These are phyloP conservation scores for Rachycentron canadum DNA, from an alignment of 2,797 vertebrate genomes.

Conservation along the genomic window DNA sequence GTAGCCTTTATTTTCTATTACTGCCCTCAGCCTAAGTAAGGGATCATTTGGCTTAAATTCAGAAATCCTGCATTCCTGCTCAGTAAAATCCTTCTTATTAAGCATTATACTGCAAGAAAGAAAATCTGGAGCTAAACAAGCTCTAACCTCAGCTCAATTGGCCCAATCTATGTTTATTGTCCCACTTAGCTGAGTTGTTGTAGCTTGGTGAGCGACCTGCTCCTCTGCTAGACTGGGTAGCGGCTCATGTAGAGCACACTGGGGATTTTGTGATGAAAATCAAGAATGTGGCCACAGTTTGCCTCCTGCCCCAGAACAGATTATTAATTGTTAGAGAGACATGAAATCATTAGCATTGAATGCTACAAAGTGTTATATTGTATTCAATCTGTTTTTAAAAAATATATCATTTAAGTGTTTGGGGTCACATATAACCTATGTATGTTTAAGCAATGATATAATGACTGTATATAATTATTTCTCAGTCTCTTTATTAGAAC, in stretches of 20 bases:
- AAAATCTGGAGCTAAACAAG: slow-evolving; percentile 32
- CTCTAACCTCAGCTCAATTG: neutral
- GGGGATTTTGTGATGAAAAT: slow-evolving; percentile 10
- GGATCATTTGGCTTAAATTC: slow-evolving; percentile 38
- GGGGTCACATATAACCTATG: neutral
- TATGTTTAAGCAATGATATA: no score
- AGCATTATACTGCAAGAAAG: neutral
- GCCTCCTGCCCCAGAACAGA: no score
- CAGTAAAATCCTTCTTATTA: slow-evolving; percentile 27
- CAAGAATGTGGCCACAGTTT: neutral
- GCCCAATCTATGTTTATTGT: neutral
- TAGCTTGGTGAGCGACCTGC: neutral
- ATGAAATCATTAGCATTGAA: neutral
- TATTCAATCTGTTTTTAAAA: no score
- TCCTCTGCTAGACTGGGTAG: neutral
- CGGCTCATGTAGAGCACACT: neutral
- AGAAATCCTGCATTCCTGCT: slow-evolving; percentile 27
- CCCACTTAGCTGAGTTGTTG: slow-evolving; percentile 2
- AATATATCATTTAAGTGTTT: no score
- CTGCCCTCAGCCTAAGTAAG: slow-evolving; percentile 26
- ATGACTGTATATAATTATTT: no score
- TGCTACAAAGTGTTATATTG: neutral
- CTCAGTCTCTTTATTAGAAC: no score
- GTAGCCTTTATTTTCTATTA: slow-evolving; percentile 44
- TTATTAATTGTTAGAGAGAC: no score